Evolutionary conservation across 2,113 vertebrate species (phyloP).

Genomic region (Cavia aperea): DNA sequence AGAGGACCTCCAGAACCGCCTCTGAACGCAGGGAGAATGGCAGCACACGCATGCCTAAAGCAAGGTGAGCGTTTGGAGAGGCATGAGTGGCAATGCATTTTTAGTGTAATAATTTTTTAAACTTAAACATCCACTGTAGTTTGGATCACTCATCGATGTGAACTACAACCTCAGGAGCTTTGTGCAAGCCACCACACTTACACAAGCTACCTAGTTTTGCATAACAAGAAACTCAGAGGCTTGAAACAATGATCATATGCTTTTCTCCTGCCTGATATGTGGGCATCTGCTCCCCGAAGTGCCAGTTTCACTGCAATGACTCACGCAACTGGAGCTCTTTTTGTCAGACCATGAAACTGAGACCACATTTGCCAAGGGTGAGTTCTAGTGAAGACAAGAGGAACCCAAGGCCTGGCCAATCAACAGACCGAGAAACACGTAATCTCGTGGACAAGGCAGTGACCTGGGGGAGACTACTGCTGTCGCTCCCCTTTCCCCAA

Average conservation of each 20-base stretch:
- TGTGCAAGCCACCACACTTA: background rate
- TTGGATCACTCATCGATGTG: background rate
- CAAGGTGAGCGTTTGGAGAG: background rate
- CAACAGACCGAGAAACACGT: background rate
- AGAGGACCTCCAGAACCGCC: background rate
- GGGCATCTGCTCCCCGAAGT: background rate
- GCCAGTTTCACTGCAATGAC: background rate
- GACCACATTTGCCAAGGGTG: background rate
- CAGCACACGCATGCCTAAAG: background rate
- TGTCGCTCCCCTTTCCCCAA: slow-evolving; percentile 7
- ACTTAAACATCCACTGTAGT: background rate
- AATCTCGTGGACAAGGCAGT: no score
- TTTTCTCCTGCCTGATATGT: background rate
- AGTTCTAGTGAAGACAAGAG: background rate
- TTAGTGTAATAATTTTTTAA: background rate
- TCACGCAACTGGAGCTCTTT: no score
- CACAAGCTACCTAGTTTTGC: background rate
- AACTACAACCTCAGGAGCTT: background rate
- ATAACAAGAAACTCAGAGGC: background rate
- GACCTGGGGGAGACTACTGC: background rate
- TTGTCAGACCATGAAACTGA: background rate
- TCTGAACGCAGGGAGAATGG: background rate
- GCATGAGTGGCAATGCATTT: no score
- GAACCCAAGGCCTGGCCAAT: background rate
- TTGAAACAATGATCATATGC: background rate